These are phyloP conservation scores for Setipinna tenuifilis DNA, from an alignment of 2,797 vertebrate genomes.

Conservation along the genomic window DNA sequence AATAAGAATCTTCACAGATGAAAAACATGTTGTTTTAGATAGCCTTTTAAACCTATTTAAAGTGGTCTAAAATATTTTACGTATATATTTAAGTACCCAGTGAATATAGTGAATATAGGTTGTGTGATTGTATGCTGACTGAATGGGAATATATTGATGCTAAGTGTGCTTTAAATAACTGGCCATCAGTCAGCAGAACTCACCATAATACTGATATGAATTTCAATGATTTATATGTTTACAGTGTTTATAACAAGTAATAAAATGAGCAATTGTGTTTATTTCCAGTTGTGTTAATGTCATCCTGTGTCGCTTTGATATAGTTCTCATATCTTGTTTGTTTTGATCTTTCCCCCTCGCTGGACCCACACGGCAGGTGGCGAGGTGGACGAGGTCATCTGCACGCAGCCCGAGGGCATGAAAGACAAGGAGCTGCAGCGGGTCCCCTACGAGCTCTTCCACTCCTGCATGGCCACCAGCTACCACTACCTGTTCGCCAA, in stretches of 20 bases:
- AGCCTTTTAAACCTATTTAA: too few species aligned
- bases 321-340: conserved; percentile 22
- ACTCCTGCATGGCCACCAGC: conserved; percentile 80
- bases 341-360: background rate
- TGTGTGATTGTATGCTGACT: background rate
- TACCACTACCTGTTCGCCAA: conserved; percentile 76
- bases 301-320: background rate
- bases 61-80: too few species aligned
- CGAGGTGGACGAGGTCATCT: conserved; percentile 83
- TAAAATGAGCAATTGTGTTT: too few species aligned
- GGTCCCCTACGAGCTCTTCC: conserved; percentile 92
- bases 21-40: too few species aligned
- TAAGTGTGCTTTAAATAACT: background rate
- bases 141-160: background rate
- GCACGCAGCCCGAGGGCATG: conserved; percentile 83
- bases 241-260: too few species aligned
- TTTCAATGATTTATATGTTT: too few species aligned
- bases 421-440: conserved; percentile 85
- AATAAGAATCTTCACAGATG: too few species aligned
- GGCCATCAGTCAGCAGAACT: background rate
- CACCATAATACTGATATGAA: too few species aligned
- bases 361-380: conserved; percentile 79
- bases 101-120: background rate
- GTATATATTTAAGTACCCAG: too few species aligned
- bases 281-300: too few species aligned